These are phyloP conservation scores for Samia ricini DNA, from an alignment of 1,140 invertebrate genomes.

Conservation along the genomic window DNA sequence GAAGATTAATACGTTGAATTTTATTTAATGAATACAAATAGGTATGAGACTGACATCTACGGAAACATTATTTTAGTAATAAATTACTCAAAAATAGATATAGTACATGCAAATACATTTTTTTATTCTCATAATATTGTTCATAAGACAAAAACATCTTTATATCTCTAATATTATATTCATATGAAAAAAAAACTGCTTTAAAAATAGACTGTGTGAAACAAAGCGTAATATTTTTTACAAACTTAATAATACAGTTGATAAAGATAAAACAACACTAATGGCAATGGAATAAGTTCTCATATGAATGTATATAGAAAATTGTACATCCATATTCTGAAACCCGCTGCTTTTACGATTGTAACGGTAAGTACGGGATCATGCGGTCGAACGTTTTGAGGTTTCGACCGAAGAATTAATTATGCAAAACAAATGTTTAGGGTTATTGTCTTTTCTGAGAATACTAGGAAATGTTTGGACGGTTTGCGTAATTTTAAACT, in stretches of 20 bases:
- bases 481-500: constrained; percentile 71
- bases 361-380: constrained; percentile 60
- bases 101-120: not conserved
- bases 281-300: constrained; percentile 23
- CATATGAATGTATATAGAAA: constrained; percentile 19
- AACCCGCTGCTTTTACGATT: constrained; percentile 60
- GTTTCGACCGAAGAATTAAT: constrained; percentile 60
- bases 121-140: constrained; percentile 57
- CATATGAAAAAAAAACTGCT: constrained; percentile 47
- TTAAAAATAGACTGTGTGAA: constrained; percentile 55
- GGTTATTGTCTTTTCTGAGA: constrained; percentile 58
- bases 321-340: constrained; percentile 20
- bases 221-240: constrained; percentile 25
- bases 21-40: not conserved
- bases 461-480: constrained; percentile 60
- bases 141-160: constrained; percentile 39
- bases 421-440: constrained; percentile 58
- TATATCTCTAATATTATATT: constrained; percentile 45
- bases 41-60: too few relatives aligned
- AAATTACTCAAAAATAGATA: not conserved
- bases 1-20: not conserved
- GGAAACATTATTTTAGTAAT: not conserved
- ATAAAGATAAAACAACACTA: constrained; percentile 22
- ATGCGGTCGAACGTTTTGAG: constrained; percentile 54
- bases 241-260: not conserved